phyloP scores from a whole-genome alignment of 2,888 invertebrate genomes.

The Temnothorax rugatulus region DNA sequence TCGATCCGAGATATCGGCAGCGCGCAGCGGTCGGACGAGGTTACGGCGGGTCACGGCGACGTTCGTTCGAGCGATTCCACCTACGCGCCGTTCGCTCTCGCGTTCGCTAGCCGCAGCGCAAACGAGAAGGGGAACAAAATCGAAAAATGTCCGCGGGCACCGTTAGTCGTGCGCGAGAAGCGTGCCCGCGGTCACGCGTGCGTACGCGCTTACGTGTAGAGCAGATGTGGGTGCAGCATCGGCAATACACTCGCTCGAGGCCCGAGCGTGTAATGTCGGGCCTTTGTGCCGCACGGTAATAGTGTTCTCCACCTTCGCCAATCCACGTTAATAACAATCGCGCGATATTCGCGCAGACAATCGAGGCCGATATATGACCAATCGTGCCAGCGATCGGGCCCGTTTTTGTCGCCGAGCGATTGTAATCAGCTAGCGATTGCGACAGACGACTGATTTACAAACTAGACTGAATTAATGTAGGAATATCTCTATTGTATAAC shows the following conservation, averaged over 20 bases:
- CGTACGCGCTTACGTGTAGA: conserved; percentile 68
- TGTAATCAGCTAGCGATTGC: neutral
- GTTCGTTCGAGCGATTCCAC: conserved; percentile 74
- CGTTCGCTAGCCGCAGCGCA: conserved; percentile 13
- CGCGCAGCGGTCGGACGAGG: conserved; percentile 68
- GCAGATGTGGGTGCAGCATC: conserved; percentile 67
- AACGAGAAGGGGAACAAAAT: conserved; percentile 60
- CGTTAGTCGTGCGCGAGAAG: conserved; percentile 72
- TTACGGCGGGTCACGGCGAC: conserved; percentile 79
- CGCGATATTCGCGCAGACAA: conserved; percentile 4
- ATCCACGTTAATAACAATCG: conserved; percentile 43
- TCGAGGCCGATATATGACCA: neutral
- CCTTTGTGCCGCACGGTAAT: conserved; percentile 66
- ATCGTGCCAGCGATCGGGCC: conserved; percentile 7
- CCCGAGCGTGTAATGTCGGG: conserved; percentile 67
- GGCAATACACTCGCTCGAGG: conserved; percentile 23
- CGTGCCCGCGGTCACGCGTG: conserved; percentile 66
- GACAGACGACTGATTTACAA: conserved; percentile 16
- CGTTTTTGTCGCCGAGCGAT: conserved; percentile 36
- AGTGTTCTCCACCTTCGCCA: conserved; percentile 36
- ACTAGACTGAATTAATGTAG: neutral
- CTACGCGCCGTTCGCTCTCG: conserved; percentile 46
- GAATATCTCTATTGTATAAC: neutral
- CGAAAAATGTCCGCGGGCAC: conserved; percentile 70
- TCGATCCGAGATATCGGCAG: conserved; percentile 76